Evolutionary conservation across 2,888 invertebrate species (phyloP).

Genomic region (Acronicta aceris): DNA sequence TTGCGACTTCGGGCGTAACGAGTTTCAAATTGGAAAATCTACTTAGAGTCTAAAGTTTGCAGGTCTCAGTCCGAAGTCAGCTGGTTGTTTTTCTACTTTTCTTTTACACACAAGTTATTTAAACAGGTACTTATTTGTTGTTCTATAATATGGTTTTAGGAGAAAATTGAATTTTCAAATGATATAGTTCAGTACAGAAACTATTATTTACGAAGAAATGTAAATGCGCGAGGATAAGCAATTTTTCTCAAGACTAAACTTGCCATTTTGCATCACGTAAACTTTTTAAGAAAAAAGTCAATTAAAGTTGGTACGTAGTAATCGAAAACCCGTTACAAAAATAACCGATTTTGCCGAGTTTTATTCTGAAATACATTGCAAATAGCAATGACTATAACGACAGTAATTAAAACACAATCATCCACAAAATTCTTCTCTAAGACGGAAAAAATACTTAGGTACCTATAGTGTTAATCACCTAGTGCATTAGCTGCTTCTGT

Average conservation of each 20-base stretch:
- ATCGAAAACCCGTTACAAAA: no score
- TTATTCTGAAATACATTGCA: background rate
- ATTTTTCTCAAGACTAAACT: no score
- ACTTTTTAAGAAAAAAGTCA: no score
- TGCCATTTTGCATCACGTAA: no score
- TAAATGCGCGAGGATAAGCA: no score
- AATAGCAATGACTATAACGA: background rate
- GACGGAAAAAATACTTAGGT: conserved; percentile 19
- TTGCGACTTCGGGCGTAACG: conserved; percentile 66
- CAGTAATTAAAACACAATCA: conserved; percentile 42
- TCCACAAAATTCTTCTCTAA: conserved; percentile 1
- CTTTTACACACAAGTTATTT: conserved; percentile 43
- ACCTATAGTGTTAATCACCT: conserved; percentile 42
- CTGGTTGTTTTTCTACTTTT: conserved; percentile 66
- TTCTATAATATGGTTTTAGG: conserved; percentile 3
- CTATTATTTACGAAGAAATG: no score
- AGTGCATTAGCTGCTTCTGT: conserved; percentile 49
- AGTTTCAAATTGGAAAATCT: conserved; percentile 85
- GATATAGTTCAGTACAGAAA: no score
- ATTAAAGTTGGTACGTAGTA: no score
- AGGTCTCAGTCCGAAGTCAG: conserved; percentile 24
- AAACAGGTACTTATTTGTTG: background rate
- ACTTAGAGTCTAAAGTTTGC: conserved; percentile 70
- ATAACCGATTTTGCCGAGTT: background rate
- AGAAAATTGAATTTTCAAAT: no score